Conservation (phyloP, 2,888 invertebrate species). For the Carterocephalus palaemon region DNA sequence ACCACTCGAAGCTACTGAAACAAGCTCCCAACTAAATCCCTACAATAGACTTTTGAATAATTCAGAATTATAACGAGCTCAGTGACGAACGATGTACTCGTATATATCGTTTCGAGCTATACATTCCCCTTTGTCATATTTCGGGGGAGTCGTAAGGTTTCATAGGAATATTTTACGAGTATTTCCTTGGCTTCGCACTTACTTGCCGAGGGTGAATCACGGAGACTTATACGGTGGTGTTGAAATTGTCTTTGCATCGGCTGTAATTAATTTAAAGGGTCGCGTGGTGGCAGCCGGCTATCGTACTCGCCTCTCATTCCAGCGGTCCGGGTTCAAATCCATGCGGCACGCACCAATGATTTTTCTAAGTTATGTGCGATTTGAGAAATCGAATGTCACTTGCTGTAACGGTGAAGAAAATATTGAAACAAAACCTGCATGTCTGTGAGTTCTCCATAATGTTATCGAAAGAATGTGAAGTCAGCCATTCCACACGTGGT, state of each 20-base stretch:
- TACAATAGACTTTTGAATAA: constrained; percentile 33
- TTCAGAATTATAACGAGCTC: constrained; percentile 33
- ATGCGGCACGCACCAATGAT: too few species aligned
- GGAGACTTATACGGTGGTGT: constrained; percentile 6
- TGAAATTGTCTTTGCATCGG: constrained; percentile 6
- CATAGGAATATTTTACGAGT: constrained; percentile 39
- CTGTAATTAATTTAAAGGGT: too few species aligned
- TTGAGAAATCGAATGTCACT: too few species aligned
- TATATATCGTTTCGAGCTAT: constrained; percentile 28
- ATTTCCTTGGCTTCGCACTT: constrained; percentile 41
- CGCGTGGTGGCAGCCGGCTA: too few species aligned
- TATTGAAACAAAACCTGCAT: too few species aligned
- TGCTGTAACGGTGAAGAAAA: too few species aligned
- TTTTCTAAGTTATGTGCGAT: too few species aligned
- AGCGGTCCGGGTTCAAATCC: too few species aligned
- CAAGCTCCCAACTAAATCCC: constrained; percentile 11
- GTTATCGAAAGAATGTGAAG: too few species aligned
- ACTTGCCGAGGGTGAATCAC: constrained; percentile 15
- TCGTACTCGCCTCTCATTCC: too few species aligned
- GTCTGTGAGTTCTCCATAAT: too few species aligned
- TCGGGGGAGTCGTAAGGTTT: constrained; percentile 29
- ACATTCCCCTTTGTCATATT: constrained; percentile 36
- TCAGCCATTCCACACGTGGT: too few species aligned
- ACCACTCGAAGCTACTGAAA: background rate
- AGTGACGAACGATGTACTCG: constrained; percentile 25